Evolutionary conservation across 2,888 invertebrate species (phyloP).

Genomic region (Brachypalpus laphriformis): DNA sequence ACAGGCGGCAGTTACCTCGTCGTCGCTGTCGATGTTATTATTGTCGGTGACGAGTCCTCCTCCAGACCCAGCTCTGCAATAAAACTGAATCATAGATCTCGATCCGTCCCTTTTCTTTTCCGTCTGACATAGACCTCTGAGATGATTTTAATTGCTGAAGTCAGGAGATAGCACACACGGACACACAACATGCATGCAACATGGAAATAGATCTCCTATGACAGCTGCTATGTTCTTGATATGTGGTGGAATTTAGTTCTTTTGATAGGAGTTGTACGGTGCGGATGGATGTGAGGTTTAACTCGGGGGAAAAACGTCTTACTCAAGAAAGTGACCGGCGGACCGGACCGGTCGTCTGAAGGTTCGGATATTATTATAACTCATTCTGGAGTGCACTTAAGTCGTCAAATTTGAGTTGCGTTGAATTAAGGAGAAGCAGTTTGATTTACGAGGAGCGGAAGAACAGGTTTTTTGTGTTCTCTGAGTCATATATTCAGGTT

Average conservation of each 20-base stretch:
- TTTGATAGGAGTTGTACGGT: constrained; percentile 37
- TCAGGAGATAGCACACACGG: constrained; percentile 48
- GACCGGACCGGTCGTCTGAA: neutral
- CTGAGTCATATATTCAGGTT: constrained; percentile 19
- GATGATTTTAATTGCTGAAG: constrained; percentile 70
- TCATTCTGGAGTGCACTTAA: constrained; percentile 69
- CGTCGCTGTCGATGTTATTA: no score
- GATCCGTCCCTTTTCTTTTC: neutral
- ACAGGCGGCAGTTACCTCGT: constrained; percentile 62
- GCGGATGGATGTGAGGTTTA: constrained; percentile 1
- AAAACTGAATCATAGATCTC: constrained; percentile 66
- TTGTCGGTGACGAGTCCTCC: no score
- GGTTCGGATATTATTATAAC: constrained; percentile 54
- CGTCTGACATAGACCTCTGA: constrained; percentile 26
- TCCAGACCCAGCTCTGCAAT: constrained; percentile 38
- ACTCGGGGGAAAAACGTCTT: constrained; percentile 24
- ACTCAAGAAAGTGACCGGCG: constrained; percentile 39
- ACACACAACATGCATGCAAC: constrained; percentile 46
- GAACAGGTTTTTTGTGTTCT: constrained; percentile 35
- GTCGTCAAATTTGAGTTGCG: constrained; percentile 72
- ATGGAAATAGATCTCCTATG: constrained; percentile 71
- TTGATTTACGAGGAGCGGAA: constrained; percentile 48
- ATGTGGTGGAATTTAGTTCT: constrained; percentile 59
- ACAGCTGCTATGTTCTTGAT: constrained; percentile 62
- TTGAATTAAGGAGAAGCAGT: constrained; percentile 63